Base-by-base conservation (phyloP, 2,113 vertebrate genomes). In the Xiphophorus maculatus region DNA sequence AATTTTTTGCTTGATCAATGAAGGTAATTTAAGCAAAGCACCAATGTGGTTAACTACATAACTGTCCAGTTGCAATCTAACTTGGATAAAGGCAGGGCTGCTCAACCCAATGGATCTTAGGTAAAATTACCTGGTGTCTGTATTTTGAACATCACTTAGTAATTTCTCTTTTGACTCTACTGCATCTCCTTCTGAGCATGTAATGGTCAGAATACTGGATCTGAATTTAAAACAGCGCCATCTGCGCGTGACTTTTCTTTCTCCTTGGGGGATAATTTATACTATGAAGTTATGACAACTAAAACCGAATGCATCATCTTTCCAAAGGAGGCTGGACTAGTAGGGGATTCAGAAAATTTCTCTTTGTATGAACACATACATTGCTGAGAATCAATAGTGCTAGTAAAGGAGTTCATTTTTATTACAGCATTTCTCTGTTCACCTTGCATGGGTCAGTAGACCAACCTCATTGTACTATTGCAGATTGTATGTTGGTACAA, bases 221-320 rank as follows among this genome's bases (percentile, higher is more conserved):
- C 8, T 67, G 37, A 42, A 67, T 67, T 14, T 42, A 44, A 28
- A 67, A 67, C 51, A 42, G n/a, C 37, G 27, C 37, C 65, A 67
- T 27, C 13, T n/a, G 12, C 13, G 28, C 3, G 14, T 40, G 15
- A 42, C 65, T 44, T 42, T 29, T 42, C 27, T 15, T 67, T 40
- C 37, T 40, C 65, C 37, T 67, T 27, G 37, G 65, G 37, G 13
- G 42, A 28, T 40, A 42, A 37, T 28, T 67, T 67, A 67, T 44
- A 27, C 64, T 27, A 67, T 29, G 44, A 37, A 67, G 27, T 27
- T 15, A 9, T 12, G 17, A 40, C 42, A 40, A 44, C 37, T 67
- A 37, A 42, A 42, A 67, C 37, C 27, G 33, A 28, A 17, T 67
- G 65, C 37, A 27, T 67, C 65, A 67, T 40, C n/a, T 66, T 65